These are phyloP conservation scores for Schizopygopsis malacanthus DNA, from an alignment of 2,797 vertebrate species.

Conservation along the genomic window DNA sequence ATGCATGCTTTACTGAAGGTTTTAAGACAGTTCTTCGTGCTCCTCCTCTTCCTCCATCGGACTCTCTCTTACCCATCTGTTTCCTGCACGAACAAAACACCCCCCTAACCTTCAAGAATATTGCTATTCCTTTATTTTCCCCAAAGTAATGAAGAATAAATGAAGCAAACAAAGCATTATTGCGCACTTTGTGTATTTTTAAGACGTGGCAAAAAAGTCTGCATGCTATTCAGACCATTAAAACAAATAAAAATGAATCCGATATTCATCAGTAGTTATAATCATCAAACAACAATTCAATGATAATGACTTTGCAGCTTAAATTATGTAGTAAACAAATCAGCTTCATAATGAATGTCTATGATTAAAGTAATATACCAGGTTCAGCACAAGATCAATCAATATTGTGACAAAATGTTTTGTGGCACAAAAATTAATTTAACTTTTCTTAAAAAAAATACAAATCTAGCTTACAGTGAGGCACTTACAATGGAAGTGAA, in stretches of 20 bases:
- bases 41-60: constrained; percentile 57
- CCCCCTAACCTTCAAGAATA: constrained; percentile 54
- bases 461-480: not conserved
- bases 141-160: constrained; percentile 77
- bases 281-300: constrained; percentile 58
- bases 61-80: constrained; percentile 61
- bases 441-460: not conserved
- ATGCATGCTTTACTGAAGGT: constrained; percentile 79
- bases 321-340: constrained; percentile 46
- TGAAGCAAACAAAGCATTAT: constrained; percentile 70
- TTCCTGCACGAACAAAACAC: constrained; percentile 73
- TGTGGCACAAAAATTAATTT: not conserved
- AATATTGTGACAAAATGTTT: not conserved
- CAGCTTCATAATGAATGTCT: constrained; percentile 27
- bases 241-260: constrained; percentile 48
- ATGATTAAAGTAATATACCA: constrained; percentile 37
- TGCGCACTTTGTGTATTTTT: constrained; percentile 43
- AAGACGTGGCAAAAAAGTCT: constrained; percentile 30
- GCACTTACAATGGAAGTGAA: not conserved
- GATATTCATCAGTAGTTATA: constrained; percentile 68
- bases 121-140: constrained; percentile 62
- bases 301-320: constrained; percentile 24
- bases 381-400: not conserved
- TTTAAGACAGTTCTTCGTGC: constrained; percentile 75
- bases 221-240: constrained; percentile 36